phyloP scores from a whole-genome alignment of 2,113 vertebrate genomes.

The Archocentrus centrarchus region DNA sequence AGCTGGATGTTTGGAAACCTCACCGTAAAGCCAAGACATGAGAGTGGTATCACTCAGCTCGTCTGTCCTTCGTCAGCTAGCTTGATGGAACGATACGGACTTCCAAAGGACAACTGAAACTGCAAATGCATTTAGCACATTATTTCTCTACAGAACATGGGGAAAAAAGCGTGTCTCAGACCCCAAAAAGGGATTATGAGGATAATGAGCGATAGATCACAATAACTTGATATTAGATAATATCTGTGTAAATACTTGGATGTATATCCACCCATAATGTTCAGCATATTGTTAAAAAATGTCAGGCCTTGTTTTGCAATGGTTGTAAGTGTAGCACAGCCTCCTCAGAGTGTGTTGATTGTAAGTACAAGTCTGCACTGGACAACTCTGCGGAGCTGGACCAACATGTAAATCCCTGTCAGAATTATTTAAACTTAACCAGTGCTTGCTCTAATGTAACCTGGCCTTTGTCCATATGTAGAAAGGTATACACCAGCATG shows the following conservation, averaged over 20 bases:
- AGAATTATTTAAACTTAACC: conserved; percentile 4
- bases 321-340: conserved; percentile 11
- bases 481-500: background rate
- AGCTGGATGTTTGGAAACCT: background rate
- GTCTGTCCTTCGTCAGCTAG: conserved; percentile 9
- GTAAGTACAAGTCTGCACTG: background rate
- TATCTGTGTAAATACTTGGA: background rate
- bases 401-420: background rate
- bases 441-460: background rate
- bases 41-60: background rate
- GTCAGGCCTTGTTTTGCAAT: conserved; percentile 4
- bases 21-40: background rate
- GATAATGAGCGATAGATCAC: background rate
- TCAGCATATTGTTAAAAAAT: background rate
- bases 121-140: background rate
- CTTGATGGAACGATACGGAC: background rate
- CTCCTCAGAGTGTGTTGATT: background rate
- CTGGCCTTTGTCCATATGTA: background rate
- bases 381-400: background rate
- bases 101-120: background rate
- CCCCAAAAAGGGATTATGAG: background rate
- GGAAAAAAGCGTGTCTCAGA: background rate
- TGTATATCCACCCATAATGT: background rate
- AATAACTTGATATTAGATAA: conserved; percentile 14
- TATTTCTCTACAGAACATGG: background rate